Conservation (phyloP, 2,888 invertebrate genomes). For the Hyposoter dolosus region DNA sequence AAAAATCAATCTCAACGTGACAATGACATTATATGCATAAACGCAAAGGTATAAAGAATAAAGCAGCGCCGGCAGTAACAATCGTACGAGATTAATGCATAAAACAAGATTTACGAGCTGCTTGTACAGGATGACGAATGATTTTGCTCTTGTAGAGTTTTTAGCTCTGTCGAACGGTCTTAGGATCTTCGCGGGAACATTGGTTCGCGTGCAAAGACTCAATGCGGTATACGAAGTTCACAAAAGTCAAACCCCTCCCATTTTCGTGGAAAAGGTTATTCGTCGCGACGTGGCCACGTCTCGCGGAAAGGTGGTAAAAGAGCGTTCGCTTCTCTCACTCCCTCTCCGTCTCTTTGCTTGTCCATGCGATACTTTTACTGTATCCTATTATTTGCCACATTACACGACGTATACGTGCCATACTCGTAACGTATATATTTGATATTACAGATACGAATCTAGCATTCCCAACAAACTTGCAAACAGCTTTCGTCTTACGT, state of each 20-base stretch:
- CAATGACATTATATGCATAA: neutral
- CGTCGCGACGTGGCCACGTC: constrained; percentile 38
- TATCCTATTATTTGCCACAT: constrained; percentile 44
- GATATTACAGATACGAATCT: constrained; percentile 57
- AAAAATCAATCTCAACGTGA: neutral
- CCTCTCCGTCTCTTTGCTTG: neutral
- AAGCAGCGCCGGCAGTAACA: neutral
- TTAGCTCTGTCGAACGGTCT: constrained; percentile 11
- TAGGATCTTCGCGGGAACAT: constrained; percentile 40
- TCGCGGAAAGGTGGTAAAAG: constrained; percentile 61
- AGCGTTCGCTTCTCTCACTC: constrained; percentile 39
- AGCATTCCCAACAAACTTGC: constrained; percentile 38
- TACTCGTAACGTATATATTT: constrained; percentile 19
- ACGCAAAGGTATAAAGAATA: neutral
- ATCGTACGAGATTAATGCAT: constrained; percentile 1
- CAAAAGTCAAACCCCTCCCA: constrained; percentile 64
- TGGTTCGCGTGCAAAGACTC: constrained; percentile 47
- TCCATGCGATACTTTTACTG: constrained; percentile 37
- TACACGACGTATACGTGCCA: constrained; percentile 39
- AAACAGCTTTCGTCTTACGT: constrained; percentile 23
- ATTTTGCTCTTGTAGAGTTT: neutral
- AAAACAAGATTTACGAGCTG: constrained; percentile 14
- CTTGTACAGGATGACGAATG: constrained; percentile 27
- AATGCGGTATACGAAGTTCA: constrained; percentile 60
- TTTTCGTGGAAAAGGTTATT: constrained; percentile 64